Percentiles rank a stretch among this genome's conserved stretches.
Evolutionary conservation across 2,113 vertebrate genomes (phyloP).

Genomic region (Oceanodroma tethys): DNA sequence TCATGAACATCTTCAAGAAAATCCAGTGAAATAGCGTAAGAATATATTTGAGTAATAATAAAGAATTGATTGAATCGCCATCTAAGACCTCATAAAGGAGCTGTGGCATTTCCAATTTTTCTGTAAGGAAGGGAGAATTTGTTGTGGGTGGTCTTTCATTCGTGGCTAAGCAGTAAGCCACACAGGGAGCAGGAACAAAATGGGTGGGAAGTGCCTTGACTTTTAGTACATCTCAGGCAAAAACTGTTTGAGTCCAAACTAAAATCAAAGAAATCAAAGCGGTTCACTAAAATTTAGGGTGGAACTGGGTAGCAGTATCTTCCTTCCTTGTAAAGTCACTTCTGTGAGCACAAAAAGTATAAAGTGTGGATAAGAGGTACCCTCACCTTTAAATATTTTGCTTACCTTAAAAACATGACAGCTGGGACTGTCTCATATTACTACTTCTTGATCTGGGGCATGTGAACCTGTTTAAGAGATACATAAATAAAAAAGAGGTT

Average conservation of each 20-base stretch:
- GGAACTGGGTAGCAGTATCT: not conserved
- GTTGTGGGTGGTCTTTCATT: not conserved
- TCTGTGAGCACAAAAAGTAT: not conserved
- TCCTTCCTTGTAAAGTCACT: not conserved
- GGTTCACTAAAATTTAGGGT: not conserved
- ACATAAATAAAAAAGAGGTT: not conserved
- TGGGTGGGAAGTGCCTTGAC: not conserved
- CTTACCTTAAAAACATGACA: not conserved
- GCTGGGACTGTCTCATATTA: not conserved
- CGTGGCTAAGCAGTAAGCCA: not conserved
- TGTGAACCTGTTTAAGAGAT: not conserved
- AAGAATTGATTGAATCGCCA: not conserved
- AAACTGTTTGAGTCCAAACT: not conserved
- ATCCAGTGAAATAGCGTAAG: not conserved
- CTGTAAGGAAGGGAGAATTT: not conserved
- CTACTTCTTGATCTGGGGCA: not conserved
- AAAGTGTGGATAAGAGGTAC: not conserved
- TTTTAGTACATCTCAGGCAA: not conserved
- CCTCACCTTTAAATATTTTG: not conserved
- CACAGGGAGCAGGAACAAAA: not conserved
- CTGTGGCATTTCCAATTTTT: not conserved
- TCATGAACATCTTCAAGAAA: not conserved
- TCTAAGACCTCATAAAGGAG: not conserved
- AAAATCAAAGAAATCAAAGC: not conserved
- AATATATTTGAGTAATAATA: not conserved